phyloP scores from a whole-genome alignment of 2,888 invertebrate species.

The Pomacea canaliculata region DNA sequence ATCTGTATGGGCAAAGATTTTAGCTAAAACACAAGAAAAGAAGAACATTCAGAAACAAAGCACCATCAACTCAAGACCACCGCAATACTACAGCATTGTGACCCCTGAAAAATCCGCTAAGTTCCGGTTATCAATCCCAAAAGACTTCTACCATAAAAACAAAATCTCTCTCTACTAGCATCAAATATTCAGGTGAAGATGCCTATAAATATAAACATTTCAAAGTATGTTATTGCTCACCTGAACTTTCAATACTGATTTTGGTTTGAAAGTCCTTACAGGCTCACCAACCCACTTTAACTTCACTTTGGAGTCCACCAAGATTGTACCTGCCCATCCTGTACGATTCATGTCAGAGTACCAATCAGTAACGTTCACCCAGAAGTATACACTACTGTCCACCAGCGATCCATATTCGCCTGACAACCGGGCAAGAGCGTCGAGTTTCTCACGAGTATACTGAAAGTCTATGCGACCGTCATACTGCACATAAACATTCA shows the following conservation, averaged over 20 bases:
- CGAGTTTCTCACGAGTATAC: slow-evolving; percentile 85
- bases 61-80: no score
- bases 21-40: no score
- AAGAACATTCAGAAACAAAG: no score
- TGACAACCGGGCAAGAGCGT: slow-evolving; percentile 34
- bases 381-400: slow-evolving; percentile 62
- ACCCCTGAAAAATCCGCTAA: no score
- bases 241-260: slow-evolving; percentile 90
- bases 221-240: slow-evolving; percentile 71
- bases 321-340: slow-evolving; percentile 87
- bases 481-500: slow-evolving; percentile 75
- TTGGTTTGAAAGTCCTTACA: slow-evolving; percentile 95
- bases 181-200: no score
- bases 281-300: slow-evolving; percentile 89
- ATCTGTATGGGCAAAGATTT: no score
- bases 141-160: no score
- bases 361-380: slow-evolving; percentile 67
- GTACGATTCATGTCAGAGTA: slow-evolving; percentile 64
- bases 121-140: no score
- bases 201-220: no score
- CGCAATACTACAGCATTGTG: no score
- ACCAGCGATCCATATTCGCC: slow-evolving; percentile 40
- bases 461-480: slow-evolving; percentile 89
- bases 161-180: no score
- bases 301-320: slow-evolving; percentile 87